A percentile compares a stretch with the other conserved stretches of the same genome.
These are phyloP conservation scores for Metridium senile DNA, from an alignment of 92 coral and sea anemone species.

Conservation along the genomic window DNA sequence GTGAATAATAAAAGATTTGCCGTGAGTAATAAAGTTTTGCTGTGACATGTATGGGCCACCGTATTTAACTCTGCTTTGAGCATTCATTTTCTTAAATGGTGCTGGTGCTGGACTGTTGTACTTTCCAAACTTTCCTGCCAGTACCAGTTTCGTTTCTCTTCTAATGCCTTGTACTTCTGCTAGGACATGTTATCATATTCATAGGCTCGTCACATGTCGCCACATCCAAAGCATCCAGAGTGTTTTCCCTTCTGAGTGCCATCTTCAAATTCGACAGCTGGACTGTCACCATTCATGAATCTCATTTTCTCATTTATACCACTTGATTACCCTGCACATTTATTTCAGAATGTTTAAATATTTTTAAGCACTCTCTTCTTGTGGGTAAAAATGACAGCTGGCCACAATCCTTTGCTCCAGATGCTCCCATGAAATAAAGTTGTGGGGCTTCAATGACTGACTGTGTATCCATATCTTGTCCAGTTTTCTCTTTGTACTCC, in stretches of 20 bases:
- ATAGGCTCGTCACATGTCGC: conserved; percentile 31
- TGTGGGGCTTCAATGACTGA: conserved; percentile 33
- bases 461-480: conserved; percentile 22
- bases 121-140: conserved; percentile 27
- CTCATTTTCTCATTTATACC: conserved; percentile 25
- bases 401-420: conserved; percentile 40
- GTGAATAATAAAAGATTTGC: no score
- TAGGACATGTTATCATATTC: conserved; percentile 40
- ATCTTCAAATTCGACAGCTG: conserved; percentile 45
- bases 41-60: no score
- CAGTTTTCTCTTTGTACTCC: conserved; percentile 16
- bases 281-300: conserved; percentile 39
- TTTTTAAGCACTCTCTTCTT: conserved; percentile 13
- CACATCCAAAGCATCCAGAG: conserved; percentile 10
- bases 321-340: background rate
- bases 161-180: conserved; percentile 16
- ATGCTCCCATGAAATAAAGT: conserved; percentile 28
- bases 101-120: background rate
- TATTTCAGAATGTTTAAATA: background rate
- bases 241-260: conserved; percentile 42
- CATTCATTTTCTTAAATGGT: conserved; percentile 38
- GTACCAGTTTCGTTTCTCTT: conserved; percentile 27
- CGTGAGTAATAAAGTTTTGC: no score
- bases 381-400: conserved; percentile 35
- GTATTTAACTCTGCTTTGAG: no score